phyloP scores from a whole-genome alignment of 2,888 invertebrate species.

The Rapana venosa region DNA sequence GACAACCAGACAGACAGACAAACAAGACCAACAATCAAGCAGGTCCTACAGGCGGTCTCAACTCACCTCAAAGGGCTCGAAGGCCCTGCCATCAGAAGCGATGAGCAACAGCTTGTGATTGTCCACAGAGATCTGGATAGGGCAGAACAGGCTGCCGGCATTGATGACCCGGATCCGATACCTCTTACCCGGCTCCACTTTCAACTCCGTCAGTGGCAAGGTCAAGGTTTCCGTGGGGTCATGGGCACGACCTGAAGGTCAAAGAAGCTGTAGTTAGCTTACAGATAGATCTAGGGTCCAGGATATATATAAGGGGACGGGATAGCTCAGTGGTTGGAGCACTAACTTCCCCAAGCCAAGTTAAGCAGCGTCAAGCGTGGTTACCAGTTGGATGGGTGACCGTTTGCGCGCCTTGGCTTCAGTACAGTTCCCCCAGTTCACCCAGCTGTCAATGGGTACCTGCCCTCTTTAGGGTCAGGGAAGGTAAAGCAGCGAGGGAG shows the following conservation, averaged over 20 bases:
- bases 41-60: too few relatives aligned
- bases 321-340: too few relatives aligned
- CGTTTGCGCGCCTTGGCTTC: too few relatives aligned
- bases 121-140: slow-evolving; percentile 67
- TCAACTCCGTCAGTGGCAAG: slow-evolving; percentile 50
- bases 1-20: too few relatives aligned
- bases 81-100: slow-evolving; percentile 67
- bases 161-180: slow-evolving; percentile 72
- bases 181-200: slow-evolving; percentile 59
- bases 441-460: too few relatives aligned
- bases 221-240: background rate
- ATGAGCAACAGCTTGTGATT: slow-evolving; percentile 67
- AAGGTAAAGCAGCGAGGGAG: too few relatives aligned
- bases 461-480: too few relatives aligned
- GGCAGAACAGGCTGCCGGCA: slow-evolving; percentile 80
- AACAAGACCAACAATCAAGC: background rate
- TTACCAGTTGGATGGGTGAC: too few relatives aligned
- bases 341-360: too few relatives aligned
- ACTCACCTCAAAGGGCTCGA: slow-evolving; percentile 57
- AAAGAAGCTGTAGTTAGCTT: background rate
- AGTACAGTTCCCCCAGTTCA: too few relatives aligned
- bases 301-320: too few relatives aligned
- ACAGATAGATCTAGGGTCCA: background rate
- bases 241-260: background rate
- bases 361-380: too few relatives aligned